Evolutionary conservation across 2,797 vertebrate species (phyloP).

Genomic region (Molothrus ater): DNA sequence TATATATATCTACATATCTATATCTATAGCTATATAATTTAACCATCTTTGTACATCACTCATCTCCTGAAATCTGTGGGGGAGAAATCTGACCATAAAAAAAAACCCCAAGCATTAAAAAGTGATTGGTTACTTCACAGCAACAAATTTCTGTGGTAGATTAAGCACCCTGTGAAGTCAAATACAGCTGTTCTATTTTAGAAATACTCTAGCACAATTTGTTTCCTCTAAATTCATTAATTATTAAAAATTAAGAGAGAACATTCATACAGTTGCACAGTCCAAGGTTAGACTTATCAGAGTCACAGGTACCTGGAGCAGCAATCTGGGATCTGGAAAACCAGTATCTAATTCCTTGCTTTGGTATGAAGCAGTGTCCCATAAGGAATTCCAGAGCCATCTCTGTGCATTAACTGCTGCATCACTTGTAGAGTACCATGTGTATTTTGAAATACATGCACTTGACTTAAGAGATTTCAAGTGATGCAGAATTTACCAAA

Average conservation of each 20-base stretch:
- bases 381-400: slow-evolving; percentile 6
- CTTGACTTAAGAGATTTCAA: neutral
- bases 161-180: slow-evolving; percentile 11
- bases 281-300: neutral
- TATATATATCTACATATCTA: no score
- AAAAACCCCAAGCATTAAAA: neutral
- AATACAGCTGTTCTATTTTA: slow-evolving; percentile 2
- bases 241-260: slow-evolving; percentile 17
- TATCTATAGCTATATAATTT: no score
- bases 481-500: neutral
- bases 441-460: neutral
- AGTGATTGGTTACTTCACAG: neutral
- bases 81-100: neutral
- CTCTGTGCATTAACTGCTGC: neutral
- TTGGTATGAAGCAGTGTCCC: neutral
- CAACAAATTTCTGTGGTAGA: neutral
- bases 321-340: slow-evolving; percentile 1
- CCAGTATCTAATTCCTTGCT: slow-evolving; percentile 3
- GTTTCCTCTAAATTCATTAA: slow-evolving; percentile 12
- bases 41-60: neutral
- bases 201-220: neutral
- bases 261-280: neutral
- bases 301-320: neutral
- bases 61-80: neutral
- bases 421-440: neutral